Conservation (phyloP, 2,797 vertebrate species). For the Heliangelus exortis region DNA sequence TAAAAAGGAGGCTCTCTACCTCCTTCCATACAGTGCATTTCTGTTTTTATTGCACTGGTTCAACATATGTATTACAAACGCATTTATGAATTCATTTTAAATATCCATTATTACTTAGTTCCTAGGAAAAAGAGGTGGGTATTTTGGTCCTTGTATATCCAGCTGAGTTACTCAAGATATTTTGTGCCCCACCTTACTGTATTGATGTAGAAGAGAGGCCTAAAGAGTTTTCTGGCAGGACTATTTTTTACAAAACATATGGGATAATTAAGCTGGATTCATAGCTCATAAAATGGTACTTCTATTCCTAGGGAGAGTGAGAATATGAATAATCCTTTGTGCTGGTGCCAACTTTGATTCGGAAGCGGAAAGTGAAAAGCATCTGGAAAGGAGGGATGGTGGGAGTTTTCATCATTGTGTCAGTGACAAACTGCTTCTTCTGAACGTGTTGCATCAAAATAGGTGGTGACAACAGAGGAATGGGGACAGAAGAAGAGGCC, state of each 20-base stretch:
- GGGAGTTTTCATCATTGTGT: neutral
- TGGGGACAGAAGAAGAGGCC: neutral
- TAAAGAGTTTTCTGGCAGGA: neutral
- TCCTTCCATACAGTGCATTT: neutral
- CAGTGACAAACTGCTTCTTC: neutral
- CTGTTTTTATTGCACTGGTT: neutral
- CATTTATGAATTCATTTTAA: neutral
- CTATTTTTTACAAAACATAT: neutral
- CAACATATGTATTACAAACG: neutral
- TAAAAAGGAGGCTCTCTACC: neutral
- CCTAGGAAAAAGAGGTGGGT: neutral
- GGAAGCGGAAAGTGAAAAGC: neutral
- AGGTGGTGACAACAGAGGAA: constrained; percentile 10
- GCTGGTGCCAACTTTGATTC: neutral
- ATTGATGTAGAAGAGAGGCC: neutral
- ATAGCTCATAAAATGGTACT: neutral
- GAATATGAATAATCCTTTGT: neutral
- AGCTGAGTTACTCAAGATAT: neutral
- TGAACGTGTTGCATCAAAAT: constrained; percentile 12
- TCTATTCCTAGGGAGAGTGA: neutral
- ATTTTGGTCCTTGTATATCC: neutral
- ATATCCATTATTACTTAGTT: neutral
- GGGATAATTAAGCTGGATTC: neutral
- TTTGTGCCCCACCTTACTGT: neutral
- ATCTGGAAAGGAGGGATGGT: neutral